Evolutionary conservation across 1,140 invertebrate genomes (phyloP).

Genomic region (Drosophila busckii): DNA sequence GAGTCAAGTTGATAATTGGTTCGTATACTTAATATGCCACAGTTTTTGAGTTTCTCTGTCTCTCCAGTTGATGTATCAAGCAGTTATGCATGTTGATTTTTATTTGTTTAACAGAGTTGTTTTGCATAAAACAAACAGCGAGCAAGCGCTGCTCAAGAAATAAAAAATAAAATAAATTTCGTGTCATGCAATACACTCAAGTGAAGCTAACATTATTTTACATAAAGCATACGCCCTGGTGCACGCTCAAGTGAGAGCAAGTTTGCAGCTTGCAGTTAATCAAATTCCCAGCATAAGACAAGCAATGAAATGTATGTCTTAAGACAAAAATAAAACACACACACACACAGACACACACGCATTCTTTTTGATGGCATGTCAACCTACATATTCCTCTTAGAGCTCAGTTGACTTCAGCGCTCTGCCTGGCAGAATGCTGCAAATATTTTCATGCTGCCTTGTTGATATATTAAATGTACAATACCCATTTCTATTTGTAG

Average conservation of each 20-base stretch:
- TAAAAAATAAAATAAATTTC: slow-evolving; percentile 13
- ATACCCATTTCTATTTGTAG: slow-evolving; percentile 16
- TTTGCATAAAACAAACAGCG: not conserved
- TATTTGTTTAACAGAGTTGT: slow-evolving; percentile 15
- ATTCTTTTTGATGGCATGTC: slow-evolving; percentile 8
- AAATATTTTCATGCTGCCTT: slow-evolving; percentile 6
- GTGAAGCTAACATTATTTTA: slow-evolving; percentile 23
- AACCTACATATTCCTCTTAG: not conserved
- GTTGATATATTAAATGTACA: slow-evolving; percentile 64
- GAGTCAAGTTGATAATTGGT: too few relatives aligned
- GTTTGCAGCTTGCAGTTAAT: slow-evolving; percentile 34
- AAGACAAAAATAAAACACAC: slow-evolving; percentile 36
- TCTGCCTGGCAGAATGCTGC: not conserved
- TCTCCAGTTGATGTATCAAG: too few relatives aligned
- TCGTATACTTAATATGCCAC: too few relatives aligned
- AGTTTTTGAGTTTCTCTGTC: too few relatives aligned
- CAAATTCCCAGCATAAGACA: slow-evolving; percentile 30
- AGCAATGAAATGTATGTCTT: slow-evolving; percentile 35
- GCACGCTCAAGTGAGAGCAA: slow-evolving; percentile 3
- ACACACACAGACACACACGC: slow-evolving; percentile 1
- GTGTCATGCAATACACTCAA: slow-evolving; percentile 10
- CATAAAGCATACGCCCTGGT: slow-evolving; percentile 31
- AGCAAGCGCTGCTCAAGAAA: too few relatives aligned
- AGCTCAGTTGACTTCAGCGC: not conserved
- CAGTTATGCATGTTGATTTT: not conserved